These are phyloP conservation scores for Lepidurus packardi DNA, from an alignment of 1,140 invertebrate genomes.

Conservation along the genomic window DNA sequence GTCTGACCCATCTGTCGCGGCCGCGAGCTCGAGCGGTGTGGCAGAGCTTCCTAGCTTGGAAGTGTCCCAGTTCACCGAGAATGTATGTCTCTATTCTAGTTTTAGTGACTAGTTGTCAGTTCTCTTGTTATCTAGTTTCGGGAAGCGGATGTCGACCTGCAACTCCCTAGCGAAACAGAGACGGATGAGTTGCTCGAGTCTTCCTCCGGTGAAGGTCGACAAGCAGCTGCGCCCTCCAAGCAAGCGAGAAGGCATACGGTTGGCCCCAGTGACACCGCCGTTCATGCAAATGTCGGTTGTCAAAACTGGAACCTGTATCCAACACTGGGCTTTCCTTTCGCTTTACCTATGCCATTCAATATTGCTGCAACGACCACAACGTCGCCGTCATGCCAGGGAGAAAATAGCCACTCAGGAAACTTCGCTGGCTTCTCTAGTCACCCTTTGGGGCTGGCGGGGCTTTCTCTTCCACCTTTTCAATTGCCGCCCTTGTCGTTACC, in stretches of 20 bases:
- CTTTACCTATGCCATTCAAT: not conserved
- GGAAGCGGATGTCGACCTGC: slow-evolving; percentile 52
- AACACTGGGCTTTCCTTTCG: not conserved
- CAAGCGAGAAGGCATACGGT: slow-evolving; percentile 78
- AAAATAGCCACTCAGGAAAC: not conserved
- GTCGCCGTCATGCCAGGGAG: not conserved
- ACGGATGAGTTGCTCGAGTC: slow-evolving; percentile 48
- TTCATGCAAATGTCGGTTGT: not conserved
- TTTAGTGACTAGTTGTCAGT: slow-evolving; percentile 32
- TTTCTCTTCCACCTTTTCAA: slow-evolving; percentile 18
- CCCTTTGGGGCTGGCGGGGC: slow-evolving; percentile 12
- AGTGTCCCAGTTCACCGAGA: slow-evolving; percentile 58
- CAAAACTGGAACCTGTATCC: not conserved
- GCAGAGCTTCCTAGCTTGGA: slow-evolving; percentile 39
- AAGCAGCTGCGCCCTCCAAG: slow-evolving; percentile 16
- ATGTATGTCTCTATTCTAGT: slow-evolving; percentile 48
- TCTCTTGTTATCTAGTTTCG: slow-evolving; percentile 52
- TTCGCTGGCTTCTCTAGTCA: not conserved
- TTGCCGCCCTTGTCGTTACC: not conserved
- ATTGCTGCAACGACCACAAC: not conserved
- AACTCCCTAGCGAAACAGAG: slow-evolving; percentile 45
- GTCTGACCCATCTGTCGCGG: slow-evolving; percentile 41
- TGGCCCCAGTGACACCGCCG: slow-evolving; percentile 72
- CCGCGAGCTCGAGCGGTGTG: slow-evolving; percentile 47
- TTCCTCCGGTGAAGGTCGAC: slow-evolving; percentile 41